A percentile compares a stretch with the other conserved stretches of the same genome.
phyloP scores from a whole-genome alignment of 1,140 invertebrate species.

The Hypothenemus hampei region DNA sequence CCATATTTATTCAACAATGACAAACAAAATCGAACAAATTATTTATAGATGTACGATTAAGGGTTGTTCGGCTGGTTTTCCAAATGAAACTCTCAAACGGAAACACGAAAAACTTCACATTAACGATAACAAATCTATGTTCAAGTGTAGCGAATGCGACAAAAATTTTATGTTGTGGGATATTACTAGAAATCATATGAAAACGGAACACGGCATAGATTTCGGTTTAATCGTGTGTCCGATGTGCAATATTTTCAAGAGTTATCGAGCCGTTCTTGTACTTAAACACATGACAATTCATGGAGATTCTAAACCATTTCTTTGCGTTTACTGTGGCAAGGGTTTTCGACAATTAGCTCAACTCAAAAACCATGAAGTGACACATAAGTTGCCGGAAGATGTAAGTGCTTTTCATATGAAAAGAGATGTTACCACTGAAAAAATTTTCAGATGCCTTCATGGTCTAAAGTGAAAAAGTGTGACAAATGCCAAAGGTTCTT shows the following conservation, averaged over 20 bases:
- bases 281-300: slow-evolving; percentile 57
- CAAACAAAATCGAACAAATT: background rate
- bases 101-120: slow-evolving; percentile 52
- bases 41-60: slow-evolving; percentile 48
- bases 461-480: slow-evolving; percentile 65
- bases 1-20: background rate
- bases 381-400: slow-evolving; percentile 51
- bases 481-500: slow-evolving; percentile 64
- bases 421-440: background rate
- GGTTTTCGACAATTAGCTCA: slow-evolving; percentile 61
- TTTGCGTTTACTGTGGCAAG: slow-evolving; percentile 58
- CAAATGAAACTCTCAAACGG: slow-evolving; percentile 45
- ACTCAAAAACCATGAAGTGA: slow-evolving; percentile 56
- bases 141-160: slow-evolving; percentile 53
- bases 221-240: slow-evolving; percentile 61
- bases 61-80: slow-evolving; percentile 52
- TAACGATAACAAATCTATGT: slow-evolving; percentile 41
- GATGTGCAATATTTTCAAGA: slow-evolving; percentile 56
- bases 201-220: slow-evolving; percentile 62
- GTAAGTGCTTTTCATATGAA: slow-evolving; percentile 9
- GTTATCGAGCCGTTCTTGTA: slow-evolving; percentile 44
- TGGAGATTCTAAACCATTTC: slow-evolving; percentile 53
- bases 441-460: slow-evolving; percentile 42
- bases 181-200: slow-evolving; percentile 60
- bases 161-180: slow-evolving; percentile 55